phyloP scores from a whole-genome alignment of 1,140 invertebrate species.

The Drosophila kurseongensis region DNA sequence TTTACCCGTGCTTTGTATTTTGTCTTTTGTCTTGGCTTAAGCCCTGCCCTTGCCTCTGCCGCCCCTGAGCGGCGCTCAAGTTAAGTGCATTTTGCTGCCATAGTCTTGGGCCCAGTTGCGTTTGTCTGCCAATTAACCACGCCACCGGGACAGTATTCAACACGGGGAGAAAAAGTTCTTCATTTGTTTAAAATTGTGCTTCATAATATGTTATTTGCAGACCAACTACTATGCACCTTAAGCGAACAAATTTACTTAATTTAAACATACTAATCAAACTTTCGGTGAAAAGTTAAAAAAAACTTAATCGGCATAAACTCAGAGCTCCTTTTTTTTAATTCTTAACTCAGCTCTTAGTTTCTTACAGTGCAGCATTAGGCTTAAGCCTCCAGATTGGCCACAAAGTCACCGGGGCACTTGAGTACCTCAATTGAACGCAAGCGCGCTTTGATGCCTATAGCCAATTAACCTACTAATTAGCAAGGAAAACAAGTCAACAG shows the following conservation, averaged over 20 bases:
- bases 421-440: constrained; percentile 25
- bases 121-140: constrained; percentile 61
- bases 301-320: no score
- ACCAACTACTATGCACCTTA: no score
- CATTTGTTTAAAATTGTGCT: no score
- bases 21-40: constrained; percentile 23
- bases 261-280: no score
- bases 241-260: no score
- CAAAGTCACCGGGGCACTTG: constrained; percentile 33
- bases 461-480: constrained; percentile 82
- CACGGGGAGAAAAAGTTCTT: constrained; percentile 6
- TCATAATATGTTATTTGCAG: no score
- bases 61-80: constrained; percentile 39
- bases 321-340: no score
- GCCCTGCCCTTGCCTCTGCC: constrained; percentile 11
- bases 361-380: constrained; percentile 36
- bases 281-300: no score
- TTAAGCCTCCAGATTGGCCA: constrained; percentile 54
- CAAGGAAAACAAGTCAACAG: constrained; percentile 66
- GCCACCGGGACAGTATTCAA: constrained; percentile 4
- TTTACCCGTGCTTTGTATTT: constrained; percentile 14
- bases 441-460: constrained; percentile 58
- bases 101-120: constrained; percentile 38
- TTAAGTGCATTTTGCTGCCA: constrained; percentile 64
- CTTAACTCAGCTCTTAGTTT: background rate